These are phyloP conservation scores for Dascillus cervinus DNA, from an alignment of 2,888 invertebrate genomes.

Conservation along the genomic window DNA sequence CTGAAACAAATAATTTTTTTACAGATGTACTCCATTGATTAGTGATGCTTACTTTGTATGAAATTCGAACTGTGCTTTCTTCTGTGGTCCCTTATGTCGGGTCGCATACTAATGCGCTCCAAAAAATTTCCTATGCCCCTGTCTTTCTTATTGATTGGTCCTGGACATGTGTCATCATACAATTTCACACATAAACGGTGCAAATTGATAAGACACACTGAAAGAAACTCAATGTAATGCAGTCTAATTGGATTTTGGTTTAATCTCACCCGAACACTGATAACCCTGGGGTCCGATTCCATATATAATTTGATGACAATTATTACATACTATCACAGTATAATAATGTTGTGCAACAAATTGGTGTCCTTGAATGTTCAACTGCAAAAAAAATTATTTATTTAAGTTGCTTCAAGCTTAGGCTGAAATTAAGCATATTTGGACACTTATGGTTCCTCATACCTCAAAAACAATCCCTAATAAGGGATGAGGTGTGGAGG, in stretches of 20 bases:
- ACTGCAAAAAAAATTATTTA: constrained; percentile 48
- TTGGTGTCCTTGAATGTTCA: constrained; percentile 82
- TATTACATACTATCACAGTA: constrained; percentile 85
- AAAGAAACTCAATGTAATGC: no score
- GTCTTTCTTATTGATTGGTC: constrained; percentile 39
- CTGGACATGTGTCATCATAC: constrained; percentile 41
- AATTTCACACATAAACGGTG: constrained; percentile 39
- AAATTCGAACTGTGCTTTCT: constrained; percentile 42
- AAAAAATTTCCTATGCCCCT: constrained; percentile 34
- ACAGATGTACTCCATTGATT: no score
- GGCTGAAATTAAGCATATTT: no score
- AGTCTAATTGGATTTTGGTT: no score
- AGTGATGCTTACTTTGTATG: constrained; percentile 41
- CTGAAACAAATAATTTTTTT: constrained; percentile 25
- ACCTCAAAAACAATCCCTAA: no score
- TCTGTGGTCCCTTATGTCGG: constrained; percentile 36
- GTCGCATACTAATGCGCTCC: constrained; percentile 34
- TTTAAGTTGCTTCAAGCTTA: no score
- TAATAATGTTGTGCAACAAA: constrained; percentile 83
- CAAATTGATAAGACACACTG: constrained; percentile 40
- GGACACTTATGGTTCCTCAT: no score
- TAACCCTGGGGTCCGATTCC: constrained; percentile 96
- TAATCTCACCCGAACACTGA: constrained; percentile 83
- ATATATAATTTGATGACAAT: constrained; percentile 86
- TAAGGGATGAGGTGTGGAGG: no score